Conservation (phyloP, 2,888 invertebrate species). For the Stratiomys singularior region DNA sequence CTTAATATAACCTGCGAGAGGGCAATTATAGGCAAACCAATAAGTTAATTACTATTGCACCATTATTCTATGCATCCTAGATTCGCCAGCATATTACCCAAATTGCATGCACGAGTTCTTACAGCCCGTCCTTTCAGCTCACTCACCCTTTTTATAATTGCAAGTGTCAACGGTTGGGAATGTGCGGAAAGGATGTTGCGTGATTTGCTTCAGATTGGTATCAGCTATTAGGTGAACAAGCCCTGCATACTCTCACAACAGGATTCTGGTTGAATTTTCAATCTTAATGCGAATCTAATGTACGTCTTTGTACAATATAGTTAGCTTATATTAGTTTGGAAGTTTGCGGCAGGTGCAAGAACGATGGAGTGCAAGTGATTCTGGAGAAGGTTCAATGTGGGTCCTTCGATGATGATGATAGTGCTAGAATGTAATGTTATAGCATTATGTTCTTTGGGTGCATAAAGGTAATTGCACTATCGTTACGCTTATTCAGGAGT, state of each 20-base stretch:
- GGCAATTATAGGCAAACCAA: constrained; percentile 43
- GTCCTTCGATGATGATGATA: neutral
- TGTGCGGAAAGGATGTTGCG: constrained; percentile 31
- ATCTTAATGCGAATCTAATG: constrained; percentile 42
- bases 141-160: neutral
- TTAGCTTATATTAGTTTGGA: neutral
- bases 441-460: neutral
- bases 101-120: neutral
- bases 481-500: too few relatives aligned
- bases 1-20: constrained; percentile 44
- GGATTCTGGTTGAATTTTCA: constrained; percentile 25
- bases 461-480: neutral
- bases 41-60: constrained; percentile 37
- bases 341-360: too few relatives aligned
- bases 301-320: neutral
- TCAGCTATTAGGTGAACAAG: constrained; percentile 33
- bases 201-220: constrained; percentile 38
- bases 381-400: neutral
- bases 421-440: neutral
- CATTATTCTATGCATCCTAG: neutral
- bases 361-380: too few relatives aligned
- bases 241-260: neutral
- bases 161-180: constrained; percentile 20
- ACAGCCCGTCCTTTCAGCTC: neutral
- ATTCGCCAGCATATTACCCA: neutral